These are phyloP conservation scores for Seriola quinqueradiata DNA, from an alignment of 2,113 vertebrate genomes.

Conservation along the genomic window DNA sequence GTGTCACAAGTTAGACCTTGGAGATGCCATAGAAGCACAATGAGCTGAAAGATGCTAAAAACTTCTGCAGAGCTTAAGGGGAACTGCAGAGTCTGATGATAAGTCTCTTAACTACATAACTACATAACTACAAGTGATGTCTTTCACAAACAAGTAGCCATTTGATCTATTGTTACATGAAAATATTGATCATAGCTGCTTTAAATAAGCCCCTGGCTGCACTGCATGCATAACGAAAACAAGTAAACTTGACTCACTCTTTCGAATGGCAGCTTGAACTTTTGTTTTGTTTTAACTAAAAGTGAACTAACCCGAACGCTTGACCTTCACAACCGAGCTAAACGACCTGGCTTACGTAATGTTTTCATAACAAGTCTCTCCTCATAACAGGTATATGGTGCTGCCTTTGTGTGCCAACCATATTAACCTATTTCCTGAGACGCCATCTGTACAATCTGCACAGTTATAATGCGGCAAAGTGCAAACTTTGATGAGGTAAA, in stretches of 20 bases:
- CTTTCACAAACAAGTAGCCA: no score
- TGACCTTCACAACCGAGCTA: background rate
- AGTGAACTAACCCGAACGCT: background rate
- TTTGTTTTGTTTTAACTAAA: slow-evolving; percentile 3
- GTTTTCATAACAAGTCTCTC: slow-evolving; percentile 38
- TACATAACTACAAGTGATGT: no score
- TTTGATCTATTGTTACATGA: background rate
- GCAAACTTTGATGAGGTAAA: slow-evolving; percentile 40
- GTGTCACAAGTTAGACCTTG: background rate
- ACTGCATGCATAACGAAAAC: background rate
- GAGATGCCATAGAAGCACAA: background rate
- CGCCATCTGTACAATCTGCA: slow-evolving; percentile 25
- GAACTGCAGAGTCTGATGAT: no score
- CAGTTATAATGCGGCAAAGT: slow-evolving; percentile 29
- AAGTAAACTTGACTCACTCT: background rate
- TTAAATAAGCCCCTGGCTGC: background rate
- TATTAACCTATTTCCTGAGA: slow-evolving; percentile 50
- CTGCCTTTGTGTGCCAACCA: slow-evolving; percentile 31
- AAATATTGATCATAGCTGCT: background rate
- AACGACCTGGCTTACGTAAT: slow-evolving; percentile 43
- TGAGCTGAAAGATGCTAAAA: background rate
- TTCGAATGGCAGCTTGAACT: background rate
- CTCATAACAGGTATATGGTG: slow-evolving; percentile 22
- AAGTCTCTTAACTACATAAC: no score
- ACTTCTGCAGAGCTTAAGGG: no score